A percentile compares a stretch with the other conserved stretches of the same genome.
Conservation (phyloP, 2,797 vertebrate species). For the Betta splendens region DNA sequence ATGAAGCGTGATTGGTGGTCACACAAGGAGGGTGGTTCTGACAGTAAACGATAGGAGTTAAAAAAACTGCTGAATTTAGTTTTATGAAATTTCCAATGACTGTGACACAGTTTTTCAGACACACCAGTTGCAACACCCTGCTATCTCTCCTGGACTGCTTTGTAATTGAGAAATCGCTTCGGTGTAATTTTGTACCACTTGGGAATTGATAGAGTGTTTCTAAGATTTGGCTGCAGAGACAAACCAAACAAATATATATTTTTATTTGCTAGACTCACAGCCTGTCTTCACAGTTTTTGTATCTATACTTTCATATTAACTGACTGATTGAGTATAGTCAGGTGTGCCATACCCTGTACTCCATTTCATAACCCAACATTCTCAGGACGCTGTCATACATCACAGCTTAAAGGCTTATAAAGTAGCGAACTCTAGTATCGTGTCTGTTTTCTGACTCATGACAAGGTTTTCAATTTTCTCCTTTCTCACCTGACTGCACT, state of each 20-base stretch:
- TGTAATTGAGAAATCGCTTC: neutral
- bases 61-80: neutral
- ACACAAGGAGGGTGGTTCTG: no score
- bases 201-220: neutral
- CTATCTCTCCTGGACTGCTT: neutral
- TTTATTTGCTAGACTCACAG: neutral
- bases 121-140: conserved; percentile 14
- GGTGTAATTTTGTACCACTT: conserved; percentile 3
- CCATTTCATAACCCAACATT: conserved; percentile 23
- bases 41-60: neutral
- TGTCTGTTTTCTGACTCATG: conserved; percentile 59
- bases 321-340: conserved; percentile 30
- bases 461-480: conserved; percentile 64
- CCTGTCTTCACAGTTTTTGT: neutral
- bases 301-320: conserved; percentile 25
- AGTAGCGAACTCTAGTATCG: conserved; percentile 50
- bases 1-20: no score
- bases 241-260: neutral
- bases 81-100: conserved; percentile 15
- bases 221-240: neutral
- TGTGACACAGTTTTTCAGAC: conserved; percentile 19
- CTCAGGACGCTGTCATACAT: conserved; percentile 30
- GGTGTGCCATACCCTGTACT: conserved; percentile 26
- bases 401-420: conserved; percentile 44
- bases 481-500: conserved; percentile 63